Percentiles rank a stretch among this genome's conserved stretches.
These are phyloP conservation scores for Bungarus multicinctus DNA, from an alignment of 2,113 vertebrate species.

Conservation along the genomic window DNA sequence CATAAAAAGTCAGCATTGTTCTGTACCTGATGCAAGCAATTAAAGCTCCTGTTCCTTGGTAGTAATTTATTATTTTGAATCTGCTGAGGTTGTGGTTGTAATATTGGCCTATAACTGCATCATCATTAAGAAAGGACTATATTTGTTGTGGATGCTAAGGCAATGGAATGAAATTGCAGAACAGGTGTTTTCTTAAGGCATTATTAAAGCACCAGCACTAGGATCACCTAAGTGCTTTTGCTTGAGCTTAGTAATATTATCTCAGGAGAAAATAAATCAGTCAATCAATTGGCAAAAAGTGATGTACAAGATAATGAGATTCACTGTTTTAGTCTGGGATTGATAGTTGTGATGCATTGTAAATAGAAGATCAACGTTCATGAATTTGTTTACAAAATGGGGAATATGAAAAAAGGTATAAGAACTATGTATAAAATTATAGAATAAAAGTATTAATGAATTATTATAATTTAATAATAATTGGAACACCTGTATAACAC, in stretches of 20 bases:
- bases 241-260: background rate
- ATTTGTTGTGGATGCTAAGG: background rate
- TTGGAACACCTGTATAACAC: background rate
- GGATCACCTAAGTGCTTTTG: fast-evolving
- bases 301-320: too few relatives aligned
- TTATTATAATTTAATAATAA: too few relatives aligned
- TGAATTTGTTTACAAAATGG: background rate
- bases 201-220: background rate
- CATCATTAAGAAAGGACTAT: background rate
- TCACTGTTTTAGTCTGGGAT: too few relatives aligned
- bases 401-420: background rate
- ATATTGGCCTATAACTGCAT: background rate
- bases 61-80: background rate
- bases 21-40: background rate
- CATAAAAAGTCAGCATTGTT: background rate
- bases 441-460: background rate
- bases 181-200: background rate
- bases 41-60: background rate
- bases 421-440: background rate
- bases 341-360: background rate
- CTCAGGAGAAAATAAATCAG: background rate
- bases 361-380: background rate
- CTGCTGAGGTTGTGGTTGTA: background rate
- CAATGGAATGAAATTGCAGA: background rate
- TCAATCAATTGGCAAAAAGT: background rate